Evolutionary conservation across 2,797 vertebrate species (phyloP).

Genomic region (Melanotaenia parkinsoni): DNA sequence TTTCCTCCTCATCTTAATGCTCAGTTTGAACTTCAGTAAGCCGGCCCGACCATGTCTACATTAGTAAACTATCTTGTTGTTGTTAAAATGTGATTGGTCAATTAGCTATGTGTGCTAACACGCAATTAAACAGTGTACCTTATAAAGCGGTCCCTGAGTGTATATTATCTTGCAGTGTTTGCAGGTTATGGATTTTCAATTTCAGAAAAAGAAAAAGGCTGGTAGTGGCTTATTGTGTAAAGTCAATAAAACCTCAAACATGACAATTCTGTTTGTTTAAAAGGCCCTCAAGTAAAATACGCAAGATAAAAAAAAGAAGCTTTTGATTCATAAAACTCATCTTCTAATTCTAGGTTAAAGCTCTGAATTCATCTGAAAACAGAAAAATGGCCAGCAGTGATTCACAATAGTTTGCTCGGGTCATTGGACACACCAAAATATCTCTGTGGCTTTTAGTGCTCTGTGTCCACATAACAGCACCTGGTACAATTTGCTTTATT

Average conservation of each 20-base stretch:
- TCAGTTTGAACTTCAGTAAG: too few relatives aligned
- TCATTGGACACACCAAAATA: slow-evolving; percentile 33
- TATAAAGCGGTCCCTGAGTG: too few relatives aligned
- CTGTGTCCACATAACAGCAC: slow-evolving; percentile 1
- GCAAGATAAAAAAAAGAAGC: neutral
- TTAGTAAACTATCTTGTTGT: too few relatives aligned
- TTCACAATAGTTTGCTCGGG: neutral
- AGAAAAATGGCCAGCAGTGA: neutral
- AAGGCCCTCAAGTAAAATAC: neutral
- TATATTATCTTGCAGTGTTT: too few relatives aligned
- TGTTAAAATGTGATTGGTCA: too few relatives aligned
- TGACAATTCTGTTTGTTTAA: neutral
- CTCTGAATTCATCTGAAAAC: slow-evolving; percentile 1
- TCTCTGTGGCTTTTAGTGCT: slow-evolving; percentile 42
- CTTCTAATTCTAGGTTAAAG: neutral
- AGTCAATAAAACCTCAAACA: neutral
- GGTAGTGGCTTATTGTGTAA: neutral
- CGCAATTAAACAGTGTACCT: too few relatives aligned
- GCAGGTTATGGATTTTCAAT: too few relatives aligned
- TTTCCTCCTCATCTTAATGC: too few relatives aligned
- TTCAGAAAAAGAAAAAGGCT: too few relatives aligned
- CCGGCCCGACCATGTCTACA: too few relatives aligned
- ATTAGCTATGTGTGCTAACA: too few relatives aligned
- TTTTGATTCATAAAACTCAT: slow-evolving; percentile 5
- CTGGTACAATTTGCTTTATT: slow-evolving; percentile 15